Evolutionary conservation across 2,113 vertebrate genomes (phyloP), one percentile per base, ranked within the genome.

Genomic region (Pachypanchax playfairii): DNA sequence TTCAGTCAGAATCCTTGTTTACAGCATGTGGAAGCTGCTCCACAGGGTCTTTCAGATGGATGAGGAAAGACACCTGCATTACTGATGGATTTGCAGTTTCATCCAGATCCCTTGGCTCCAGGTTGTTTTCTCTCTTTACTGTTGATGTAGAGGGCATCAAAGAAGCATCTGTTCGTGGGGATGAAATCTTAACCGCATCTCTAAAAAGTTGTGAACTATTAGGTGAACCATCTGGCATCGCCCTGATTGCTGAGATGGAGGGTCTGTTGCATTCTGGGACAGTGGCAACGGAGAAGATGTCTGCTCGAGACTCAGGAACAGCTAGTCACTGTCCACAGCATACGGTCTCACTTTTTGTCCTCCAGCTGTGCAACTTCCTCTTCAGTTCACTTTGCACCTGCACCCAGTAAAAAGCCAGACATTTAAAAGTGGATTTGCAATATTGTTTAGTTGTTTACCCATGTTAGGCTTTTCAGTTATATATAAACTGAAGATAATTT

Each of bases 301-400:
- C 77, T 1, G 65, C 68, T 39, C 17, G 52, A 55, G 71, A 53
- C 18, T 82, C 60, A 3, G 43, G 20, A 25, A 57, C 67, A 43
- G 69, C 58, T 87, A 87, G 77, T 93, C 91, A 93, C 72, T 88
- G 90, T 41, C 78, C 46, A 17, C 90, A 93, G 70, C 90, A 91
- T 12, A 88, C 35, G 0, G 13, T 54, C 0, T 81, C 83, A 10
- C 86, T 72, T 38, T 92, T 83, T 1, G 84, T 76, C 58, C 89
- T 92, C 92, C 91, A 94, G 60, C 86, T 89, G 69, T 84, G 80
- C 83, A 93, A 80, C 49, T 92, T 93, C 80, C 92, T 93, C 81
- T 68, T 90, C 70, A 94, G 80, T 81, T 94, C 93, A 0, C 85
- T 89, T 56, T 92, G 91, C 15, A 93, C 94, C 94, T 94, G 79